Conservation (phyloP, 2,113 vertebrate genomes). For the Leptobrachium leishanense region DNA sequence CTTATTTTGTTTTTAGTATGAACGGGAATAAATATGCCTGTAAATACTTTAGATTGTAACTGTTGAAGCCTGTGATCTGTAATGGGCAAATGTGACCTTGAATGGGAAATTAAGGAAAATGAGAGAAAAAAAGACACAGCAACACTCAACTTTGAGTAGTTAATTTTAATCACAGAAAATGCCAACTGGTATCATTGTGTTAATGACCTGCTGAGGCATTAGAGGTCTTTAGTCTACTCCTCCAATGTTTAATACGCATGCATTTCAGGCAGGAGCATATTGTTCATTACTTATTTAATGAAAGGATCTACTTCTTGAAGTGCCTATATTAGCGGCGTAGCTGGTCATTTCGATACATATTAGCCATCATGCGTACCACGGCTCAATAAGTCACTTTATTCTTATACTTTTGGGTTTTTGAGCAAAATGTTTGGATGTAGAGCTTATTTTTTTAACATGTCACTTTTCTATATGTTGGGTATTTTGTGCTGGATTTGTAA, state of each 20-base stretch:
- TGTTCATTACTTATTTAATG: neutral
- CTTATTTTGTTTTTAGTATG: neutral
- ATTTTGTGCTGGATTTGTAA: neutral
- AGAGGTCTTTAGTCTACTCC: neutral
- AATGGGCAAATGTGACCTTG: constrained; percentile 19
- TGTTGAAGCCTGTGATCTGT: neutral
- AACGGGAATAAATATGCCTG: constrained; percentile 2
- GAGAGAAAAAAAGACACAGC: neutral
- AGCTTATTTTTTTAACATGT: neutral
- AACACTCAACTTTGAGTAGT: neutral
- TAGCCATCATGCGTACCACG: neutral
- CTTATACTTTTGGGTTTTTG: neutral
- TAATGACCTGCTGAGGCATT: neutral
- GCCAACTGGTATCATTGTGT: neutral
- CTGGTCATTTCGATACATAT: neutral
- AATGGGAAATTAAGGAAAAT: neutral
- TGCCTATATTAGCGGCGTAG: neutral
- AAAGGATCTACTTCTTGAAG: neutral
- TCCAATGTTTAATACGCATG: neutral
- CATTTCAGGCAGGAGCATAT: neutral
- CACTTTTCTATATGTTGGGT: neutral
- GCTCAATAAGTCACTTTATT: neutral
- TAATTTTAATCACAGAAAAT: neutral
- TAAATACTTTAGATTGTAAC: neutral
- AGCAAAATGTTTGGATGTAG: neutral